Percentiles rank a stretch among this genome's conserved stretches.
Evolutionary conservation across 2,888 invertebrate species (phyloP).

Genomic region (Melanotus villosus): DNA sequence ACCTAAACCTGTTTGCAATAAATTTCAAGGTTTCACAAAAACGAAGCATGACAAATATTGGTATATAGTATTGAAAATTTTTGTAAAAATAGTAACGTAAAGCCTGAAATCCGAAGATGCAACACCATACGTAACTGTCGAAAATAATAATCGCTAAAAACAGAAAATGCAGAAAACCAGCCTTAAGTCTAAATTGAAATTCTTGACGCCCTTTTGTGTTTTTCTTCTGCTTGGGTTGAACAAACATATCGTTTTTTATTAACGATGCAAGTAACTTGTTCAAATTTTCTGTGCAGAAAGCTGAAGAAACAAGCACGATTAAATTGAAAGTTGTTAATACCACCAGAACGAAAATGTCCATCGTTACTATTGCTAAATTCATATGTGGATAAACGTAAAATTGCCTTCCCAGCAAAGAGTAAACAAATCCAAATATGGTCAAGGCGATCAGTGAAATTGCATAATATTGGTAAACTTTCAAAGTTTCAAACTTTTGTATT

Average conservation of each 20-base stretch:
- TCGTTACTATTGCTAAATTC: slow-evolving; percentile 25
- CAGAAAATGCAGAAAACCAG: not conserved
- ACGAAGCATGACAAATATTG: slow-evolving; percentile 17
- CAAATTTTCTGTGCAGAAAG: not conserved
- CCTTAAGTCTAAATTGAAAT: not conserved
- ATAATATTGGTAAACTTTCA: slow-evolving; percentile 24
- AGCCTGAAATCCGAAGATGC: not conserved
- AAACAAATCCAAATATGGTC: slow-evolving; percentile 18
- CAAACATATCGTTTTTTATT: slow-evolving; percentile 35
- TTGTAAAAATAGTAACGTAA: slow-evolving; percentile 32
- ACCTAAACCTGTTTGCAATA: slow-evolving; percentile 17
- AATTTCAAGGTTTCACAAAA: slow-evolving; percentile 31
- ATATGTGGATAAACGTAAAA: slow-evolving; percentile 23
- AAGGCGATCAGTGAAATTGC: not conserved
- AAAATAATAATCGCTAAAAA: slow-evolving; percentile 15
- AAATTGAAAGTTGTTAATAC: slow-evolving; percentile 25
- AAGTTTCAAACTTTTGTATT: slow-evolving; percentile 26
- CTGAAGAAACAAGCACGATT: slow-evolving; percentile 16
- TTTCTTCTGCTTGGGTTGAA: slow-evolving; percentile 30
- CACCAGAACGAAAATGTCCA: slow-evolving; percentile 20
- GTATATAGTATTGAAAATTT: slow-evolving; percentile 32
- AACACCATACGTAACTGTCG: slow-evolving; percentile 32
- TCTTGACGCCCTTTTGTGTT: not conserved
- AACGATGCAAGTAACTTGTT: slow-evolving; percentile 24
- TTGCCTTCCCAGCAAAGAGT: slow-evolving; percentile 28